Evolutionary conservation across 2,797 vertebrate genomes (phyloP), one percentile per base, ranked within the genome.

Genomic region (Diceros bicornis): DNA sequence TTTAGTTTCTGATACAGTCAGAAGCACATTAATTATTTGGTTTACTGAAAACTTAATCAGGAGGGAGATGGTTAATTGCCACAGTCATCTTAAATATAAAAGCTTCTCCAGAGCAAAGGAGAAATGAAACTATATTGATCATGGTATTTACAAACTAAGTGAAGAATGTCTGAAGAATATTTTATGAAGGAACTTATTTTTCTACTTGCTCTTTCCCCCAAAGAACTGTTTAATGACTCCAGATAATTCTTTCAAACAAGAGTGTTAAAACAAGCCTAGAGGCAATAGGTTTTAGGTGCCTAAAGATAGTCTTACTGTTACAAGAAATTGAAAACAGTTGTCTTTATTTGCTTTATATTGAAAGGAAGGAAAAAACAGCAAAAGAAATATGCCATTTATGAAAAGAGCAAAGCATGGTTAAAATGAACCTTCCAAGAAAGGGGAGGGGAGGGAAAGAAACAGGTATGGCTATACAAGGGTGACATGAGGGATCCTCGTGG

Each of bases 101-200:
- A 74, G 69, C 50, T 82, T 34, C 32, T 81, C 57, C 75, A 57
- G 75, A 81, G 37, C 34, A 82, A 59, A 47, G 34, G 7, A 74
- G 88, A 74, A 92, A 88, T 11, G 11, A 88, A 96, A 55, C 78
- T 71, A 13, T 78, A 78, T 78, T 64, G 14, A 32, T 71, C 17
- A 44, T 61, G 37, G 44, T 34, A 71, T 71, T 85, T 92, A 62
- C 62, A 77, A 83, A 81, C 47, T 32, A 77, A 47, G 37, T 34
- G 50, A 86, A 72, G 77, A 72, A 62, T 37, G 10, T 81, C 75
- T 94, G 66, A 94, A 52, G 59, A 89, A 69, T 75, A 89, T 89
- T 23, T 89, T 84, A 89, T 34, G 85, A 93, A 87, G 23, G 18
- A 68, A 83, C 61, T 64, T 72, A 61, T 69, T 87, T 75, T 89